Base-by-base conservation (phyloP, 2,888 invertebrate species). In the Monoplex corrugatus region DNA sequence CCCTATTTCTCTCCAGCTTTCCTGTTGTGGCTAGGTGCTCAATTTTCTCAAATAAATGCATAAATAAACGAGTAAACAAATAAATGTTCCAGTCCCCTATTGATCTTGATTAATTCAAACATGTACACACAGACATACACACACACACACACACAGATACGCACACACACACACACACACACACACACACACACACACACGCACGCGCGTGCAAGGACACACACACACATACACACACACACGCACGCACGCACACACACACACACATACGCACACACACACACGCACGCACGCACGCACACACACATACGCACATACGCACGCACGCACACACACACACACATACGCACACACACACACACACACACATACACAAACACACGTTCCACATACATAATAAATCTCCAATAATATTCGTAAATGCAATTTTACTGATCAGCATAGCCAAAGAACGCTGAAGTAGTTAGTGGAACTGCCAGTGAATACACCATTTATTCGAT, bases 381-480 rank as follows among this genome's bases (percentile, higher is more conserved):
- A n/a, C n/a, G n/a, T n/a, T n/a, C n/a, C 75, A 75, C 75, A 35
- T 35, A 75, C 75, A 75, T 35, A 75, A n/a, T n/a, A n/a, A n/a
- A n/a, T n/a, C n/a, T n/a, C n/a, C n/a, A n/a, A n/a, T n/a, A n/a
- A n/a, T n/a, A n/a, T n/a, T n/a, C n/a, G n/a, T n/a, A n/a, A n/a
- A n/a, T n/a, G n/a, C n/a, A n/a, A n/a, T n/a, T n/a, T n/a, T n/a
- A n/a, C n/a, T n/a, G n/a, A n/a, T n/a, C n/a, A n/a, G n/a, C n/a
- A n/a, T n/a, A n/a, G n/a, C n/a, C n/a, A n/a, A n/a, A n/a, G n/a
- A n/a, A n/a, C n/a, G n/a, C n/a, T n/a, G n/a, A n/a, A n/a, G n/a
- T n/a, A n/a, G n/a, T n/a, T n/a, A n/a, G n/a, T n/a, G n/a, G n/a
- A n/a, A n/a, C n/a, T n/a, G n/a, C n/a, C n/a, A n/a, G n/a, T n/a